Percentiles rank a stretch among this genome's conserved stretches.
Conservation (phyloP, 2,113 vertebrate species). For the Anser cygnoides region DNA sequence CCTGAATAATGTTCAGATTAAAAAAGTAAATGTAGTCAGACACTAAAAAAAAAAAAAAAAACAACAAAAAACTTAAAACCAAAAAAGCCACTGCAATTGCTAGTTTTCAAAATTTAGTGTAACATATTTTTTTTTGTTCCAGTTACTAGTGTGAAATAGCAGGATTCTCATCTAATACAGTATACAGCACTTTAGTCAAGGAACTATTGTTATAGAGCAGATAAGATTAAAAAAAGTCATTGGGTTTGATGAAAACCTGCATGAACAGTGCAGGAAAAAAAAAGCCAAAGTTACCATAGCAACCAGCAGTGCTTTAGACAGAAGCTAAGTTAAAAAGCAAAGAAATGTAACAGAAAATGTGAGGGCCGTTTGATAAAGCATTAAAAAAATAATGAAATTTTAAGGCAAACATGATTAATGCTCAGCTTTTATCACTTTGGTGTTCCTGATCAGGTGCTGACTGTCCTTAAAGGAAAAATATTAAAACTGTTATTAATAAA, state of each 20-base stretch:
- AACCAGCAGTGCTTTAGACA: conserved; percentile 59
- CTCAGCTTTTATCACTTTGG: conserved; percentile 11
- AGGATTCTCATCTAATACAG: conserved; percentile 14
- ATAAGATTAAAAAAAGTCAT: conserved; percentile 69
- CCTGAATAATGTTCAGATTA: neutral
- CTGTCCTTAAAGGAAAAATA: conserved; percentile 3
- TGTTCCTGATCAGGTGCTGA: neutral
- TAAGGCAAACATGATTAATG: conserved; percentile 35
- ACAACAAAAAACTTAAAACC: neutral
- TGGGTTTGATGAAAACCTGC: conserved; percentile 70
- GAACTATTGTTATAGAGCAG: conserved; percentile 61
- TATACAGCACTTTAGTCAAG: conserved; percentile 37
- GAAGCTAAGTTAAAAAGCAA: conserved; percentile 45
- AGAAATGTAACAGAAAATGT: conserved; percentile 49
- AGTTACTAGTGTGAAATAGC: conserved; percentile 26
- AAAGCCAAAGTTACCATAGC: conserved; percentile 70
- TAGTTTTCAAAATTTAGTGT: conserved; percentile 17
- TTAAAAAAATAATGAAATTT: conserved; percentile 46
- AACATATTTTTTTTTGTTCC: neutral
- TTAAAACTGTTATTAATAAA: neutral
- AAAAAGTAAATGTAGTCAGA: neutral
- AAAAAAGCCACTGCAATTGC: neutral
- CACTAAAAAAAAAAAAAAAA: neutral
- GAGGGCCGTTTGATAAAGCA: conserved; percentile 42
- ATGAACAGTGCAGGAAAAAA: conserved; percentile 35